Base-by-base conservation (phyloP, 2,888 invertebrate genomes). In the Diarsia brunnea region DNA sequence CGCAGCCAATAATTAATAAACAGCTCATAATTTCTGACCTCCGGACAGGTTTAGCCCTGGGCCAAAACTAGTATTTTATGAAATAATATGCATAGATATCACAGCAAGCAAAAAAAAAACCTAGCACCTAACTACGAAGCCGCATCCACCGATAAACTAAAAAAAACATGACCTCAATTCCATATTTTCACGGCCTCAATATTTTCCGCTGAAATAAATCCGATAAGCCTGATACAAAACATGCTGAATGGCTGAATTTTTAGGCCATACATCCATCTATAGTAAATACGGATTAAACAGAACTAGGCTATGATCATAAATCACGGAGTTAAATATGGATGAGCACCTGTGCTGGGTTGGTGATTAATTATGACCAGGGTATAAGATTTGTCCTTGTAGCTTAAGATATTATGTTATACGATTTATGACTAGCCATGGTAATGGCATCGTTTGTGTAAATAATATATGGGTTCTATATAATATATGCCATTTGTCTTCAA, bases 301-400 rank as follows among this genome's bases (percentile, higher is more conserved):
- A 60, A 69, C 27, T 24, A 64, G 47, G 43, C 61, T 43, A 45
- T 45, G 55, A 10, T 60, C 73, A 76, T 84, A 75, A 85, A 84
- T 84, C 79, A 85, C 16, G 0, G 65, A 21, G 27, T 78, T 78
- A 71, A 75, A 85, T 84, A 79, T 85, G 82, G 55, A 82, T 72
- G 75, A 75, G 73, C 69, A 74, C 63, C 73, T 78, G 82, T 47
- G 73, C n/a, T 12, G 45, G n/a, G 11, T 43, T 49, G 27, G 70
- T 82, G 67, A 85, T 82, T 82, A 85, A 84, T 84, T 78, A 69
- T 60, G n/a, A 45, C 31, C 31, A n/a, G 61, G n/a, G 66, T 61
- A 8, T 38, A 24, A 58, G 69, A 51, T 38, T 27, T 47, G 38
- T 55, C n/a, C 43, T 21, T 21, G 24, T n/a, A n/a, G 4, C 19